phyloP scores from a whole-genome alignment of 2,797 vertebrate genomes.

The Anniella stebbinsi region DNA sequence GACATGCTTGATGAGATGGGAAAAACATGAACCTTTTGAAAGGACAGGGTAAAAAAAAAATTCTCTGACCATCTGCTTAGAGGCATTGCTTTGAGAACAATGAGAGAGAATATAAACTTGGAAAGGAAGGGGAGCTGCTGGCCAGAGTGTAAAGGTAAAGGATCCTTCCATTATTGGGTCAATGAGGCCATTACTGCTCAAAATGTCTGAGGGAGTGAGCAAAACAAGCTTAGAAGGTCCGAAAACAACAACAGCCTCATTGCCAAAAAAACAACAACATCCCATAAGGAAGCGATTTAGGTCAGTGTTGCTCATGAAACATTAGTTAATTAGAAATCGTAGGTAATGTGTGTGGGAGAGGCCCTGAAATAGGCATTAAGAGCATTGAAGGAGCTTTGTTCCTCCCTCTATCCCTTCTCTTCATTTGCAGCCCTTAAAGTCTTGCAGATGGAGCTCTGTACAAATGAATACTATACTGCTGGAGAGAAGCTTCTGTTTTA shows the following conservation, averaged over 20 bases:
- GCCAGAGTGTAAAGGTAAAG: conserved; percentile 63
- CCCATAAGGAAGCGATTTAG: conserved; percentile 40
- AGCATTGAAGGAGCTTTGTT: background rate
- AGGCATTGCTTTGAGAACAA: conserved; percentile 70
- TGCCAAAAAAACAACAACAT: conserved; percentile 3
- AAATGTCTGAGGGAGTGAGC: conserved; percentile 51
- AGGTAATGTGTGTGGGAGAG: background rate
- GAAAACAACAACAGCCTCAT: conserved; percentile 37
- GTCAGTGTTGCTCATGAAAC: conserved; percentile 45
- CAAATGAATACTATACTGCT: conserved; percentile 43
- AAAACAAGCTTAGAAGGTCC: conserved; percentile 47
- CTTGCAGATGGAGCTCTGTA: conserved; percentile 64
- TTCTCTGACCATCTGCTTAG: conserved; percentile 85
- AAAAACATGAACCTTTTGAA: conserved; percentile 84
- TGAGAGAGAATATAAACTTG: conserved; percentile 45
- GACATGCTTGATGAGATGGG: conserved; percentile 86
- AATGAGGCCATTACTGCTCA: conserved; percentile 68
- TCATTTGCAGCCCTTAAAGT: conserved; percentile 46
- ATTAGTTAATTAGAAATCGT: conserved; percentile 61
- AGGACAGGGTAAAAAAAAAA: conserved; percentile 76
- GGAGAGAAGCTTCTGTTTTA: conserved; percentile 73
- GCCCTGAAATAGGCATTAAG: background rate
- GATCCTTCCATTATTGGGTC: conserved; percentile 76
- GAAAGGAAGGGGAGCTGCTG: conserved; percentile 24
- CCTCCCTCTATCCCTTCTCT: background rate